Conservation (phyloP, 2,888 invertebrate genomes). For the Ametastegia equiseti region DNA sequence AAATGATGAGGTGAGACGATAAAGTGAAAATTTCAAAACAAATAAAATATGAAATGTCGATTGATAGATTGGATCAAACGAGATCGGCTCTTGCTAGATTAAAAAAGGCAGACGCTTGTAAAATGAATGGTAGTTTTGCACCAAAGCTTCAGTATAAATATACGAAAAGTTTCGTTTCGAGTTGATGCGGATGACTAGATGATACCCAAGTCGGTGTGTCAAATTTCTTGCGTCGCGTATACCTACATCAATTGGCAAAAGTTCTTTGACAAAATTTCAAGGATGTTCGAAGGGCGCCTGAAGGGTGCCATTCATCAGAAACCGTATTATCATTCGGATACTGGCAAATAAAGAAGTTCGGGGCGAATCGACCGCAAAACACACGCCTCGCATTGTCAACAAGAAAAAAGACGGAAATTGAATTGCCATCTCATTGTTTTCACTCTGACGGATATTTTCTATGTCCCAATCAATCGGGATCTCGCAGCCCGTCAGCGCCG, state of each 20-base stretch:
- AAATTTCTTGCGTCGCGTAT: not conserved
- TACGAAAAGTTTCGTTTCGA: not conserved
- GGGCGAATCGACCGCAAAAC: not conserved
- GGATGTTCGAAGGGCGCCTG: not conserved
- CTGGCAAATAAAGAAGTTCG: not conserved
- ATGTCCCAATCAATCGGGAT: slow-evolving; percentile 25
- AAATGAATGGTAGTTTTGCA: not conserved
- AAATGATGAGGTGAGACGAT: too few species aligned
- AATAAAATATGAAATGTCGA: too few species aligned
- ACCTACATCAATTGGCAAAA: slow-evolving; percentile 11
- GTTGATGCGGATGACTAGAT: not conserved
- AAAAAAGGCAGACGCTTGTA: not conserved
- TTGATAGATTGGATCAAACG: too few species aligned
- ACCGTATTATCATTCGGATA: slow-evolving; percentile 21
- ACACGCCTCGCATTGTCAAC: too few species aligned
- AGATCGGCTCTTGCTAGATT: too few species aligned
- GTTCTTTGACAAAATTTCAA: slow-evolving; percentile 13
- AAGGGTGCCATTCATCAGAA: slow-evolving; percentile 3
- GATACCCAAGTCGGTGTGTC: not conserved
- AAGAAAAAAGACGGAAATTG: slow-evolving; percentile 16
- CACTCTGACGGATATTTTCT: not conserved
- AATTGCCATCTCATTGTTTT: slow-evolving; percentile 19
- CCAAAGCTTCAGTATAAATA: not conserved
- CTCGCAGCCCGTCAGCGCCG: not conserved
- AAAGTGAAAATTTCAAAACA: too few species aligned